phyloP scores from a whole-genome alignment of 1,140 invertebrate species.

The Pectinophora gossypiella region DNA sequence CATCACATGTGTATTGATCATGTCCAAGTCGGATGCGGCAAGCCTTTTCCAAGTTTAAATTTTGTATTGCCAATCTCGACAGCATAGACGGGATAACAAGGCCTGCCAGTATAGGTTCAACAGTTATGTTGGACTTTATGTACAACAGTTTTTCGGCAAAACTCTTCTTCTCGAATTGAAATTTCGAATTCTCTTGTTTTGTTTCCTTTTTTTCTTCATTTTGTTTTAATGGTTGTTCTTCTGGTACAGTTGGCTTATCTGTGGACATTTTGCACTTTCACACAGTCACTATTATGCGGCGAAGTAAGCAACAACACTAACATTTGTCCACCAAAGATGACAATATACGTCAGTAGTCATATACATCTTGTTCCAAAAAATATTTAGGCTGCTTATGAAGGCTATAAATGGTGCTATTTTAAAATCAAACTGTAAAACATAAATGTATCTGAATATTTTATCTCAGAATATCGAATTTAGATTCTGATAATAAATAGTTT shows the following conservation, averaged over 20 bases:
- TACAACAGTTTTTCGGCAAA: slow-evolving; percentile 38
- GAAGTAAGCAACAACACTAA: too few relatives aligned
- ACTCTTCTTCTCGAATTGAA: slow-evolving; percentile 22
- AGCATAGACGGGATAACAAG: slow-evolving; percentile 74
- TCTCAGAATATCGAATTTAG: too few relatives aligned
- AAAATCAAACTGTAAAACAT: too few relatives aligned
- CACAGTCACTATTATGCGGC: too few relatives aligned
- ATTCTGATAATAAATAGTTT: too few relatives aligned
- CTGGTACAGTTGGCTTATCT: slow-evolving; percentile 19
- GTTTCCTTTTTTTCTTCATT: slow-evolving; percentile 19
- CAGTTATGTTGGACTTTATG: slow-evolving; percentile 64
- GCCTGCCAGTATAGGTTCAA: slow-evolving; percentile 75
- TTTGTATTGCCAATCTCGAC: slow-evolving; percentile 72
- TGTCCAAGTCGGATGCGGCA: slow-evolving; percentile 76
- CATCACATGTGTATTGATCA: slow-evolving; percentile 72
- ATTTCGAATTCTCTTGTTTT: too few relatives aligned
- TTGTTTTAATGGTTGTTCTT: slow-evolving; percentile 42
- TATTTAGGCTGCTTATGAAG: too few relatives aligned
- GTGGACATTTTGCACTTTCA: slow-evolving; percentile 10
- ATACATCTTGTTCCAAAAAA: too few relatives aligned
- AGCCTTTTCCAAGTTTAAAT: slow-evolving; percentile 78
- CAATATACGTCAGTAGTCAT: too few relatives aligned
- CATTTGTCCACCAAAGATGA: too few relatives aligned
- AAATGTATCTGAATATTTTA: too few relatives aligned
- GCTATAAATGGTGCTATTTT: too few relatives aligned